Conservation (phyloP, 2,888 invertebrate species). For the Notodonta ziczac region DNA sequence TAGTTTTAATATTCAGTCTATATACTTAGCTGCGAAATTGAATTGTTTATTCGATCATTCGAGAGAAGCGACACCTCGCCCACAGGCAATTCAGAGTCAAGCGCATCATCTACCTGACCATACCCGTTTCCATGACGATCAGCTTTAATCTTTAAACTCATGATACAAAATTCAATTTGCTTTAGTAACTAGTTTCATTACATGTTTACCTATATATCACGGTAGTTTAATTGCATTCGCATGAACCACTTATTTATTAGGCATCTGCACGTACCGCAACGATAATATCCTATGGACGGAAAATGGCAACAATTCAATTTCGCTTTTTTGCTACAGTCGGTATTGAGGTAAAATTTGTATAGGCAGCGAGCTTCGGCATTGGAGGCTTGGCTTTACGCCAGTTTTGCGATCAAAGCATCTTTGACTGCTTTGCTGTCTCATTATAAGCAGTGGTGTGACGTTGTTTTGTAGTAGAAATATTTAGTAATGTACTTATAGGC, state of each 20-base stretch:
- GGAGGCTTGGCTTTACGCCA: constrained; percentile 75
- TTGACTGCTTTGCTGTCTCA: constrained; percentile 68
- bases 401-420: constrained; percentile 65
- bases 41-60: constrained; percentile 57
- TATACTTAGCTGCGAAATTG: constrained; percentile 61
- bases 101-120: constrained; percentile 43
- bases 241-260: constrained; percentile 68
- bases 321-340: constrained; percentile 79
- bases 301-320: constrained; percentile 83
- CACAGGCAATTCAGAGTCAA: constrained; percentile 36
- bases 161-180: constrained; percentile 51
- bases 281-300: constrained; percentile 75
- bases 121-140: constrained; percentile 39
- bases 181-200: constrained; percentile 58
- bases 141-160: constrained; percentile 40
- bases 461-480: constrained; percentile 64
- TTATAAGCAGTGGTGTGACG: constrained; percentile 61
- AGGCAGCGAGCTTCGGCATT: constrained; percentile 72
- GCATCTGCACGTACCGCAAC: constrained; percentile 72
- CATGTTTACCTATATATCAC: constrained; percentile 54
- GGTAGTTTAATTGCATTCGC: constrained; percentile 76
- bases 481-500: constrained; percentile 38
- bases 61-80: constrained; percentile 31
- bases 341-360: constrained; percentile 66
- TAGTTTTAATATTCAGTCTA: not conserved